phyloP scores from a whole-genome alignment of 2,113 vertebrate genomes.

The Paedocypris sp. region DNA sequence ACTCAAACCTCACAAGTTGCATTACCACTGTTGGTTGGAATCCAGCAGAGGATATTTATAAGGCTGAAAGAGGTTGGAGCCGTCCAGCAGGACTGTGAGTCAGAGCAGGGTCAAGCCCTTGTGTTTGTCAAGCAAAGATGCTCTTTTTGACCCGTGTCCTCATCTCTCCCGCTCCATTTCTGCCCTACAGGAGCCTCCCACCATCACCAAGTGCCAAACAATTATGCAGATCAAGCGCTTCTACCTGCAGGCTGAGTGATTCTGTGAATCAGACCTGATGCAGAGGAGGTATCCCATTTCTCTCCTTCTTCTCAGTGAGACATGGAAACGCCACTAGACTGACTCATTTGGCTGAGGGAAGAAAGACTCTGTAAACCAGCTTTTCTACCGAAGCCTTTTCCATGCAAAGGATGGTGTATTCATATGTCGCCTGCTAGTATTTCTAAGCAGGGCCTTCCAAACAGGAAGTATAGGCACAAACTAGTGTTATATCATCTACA shows the following conservation, averaged over 20 bases:
- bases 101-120: not conserved
- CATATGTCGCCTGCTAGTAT: no score
- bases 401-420: no score
- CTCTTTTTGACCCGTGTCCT: not conserved
- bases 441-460: no score
- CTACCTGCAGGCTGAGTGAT: not conserved
- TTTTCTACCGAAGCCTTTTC: no score
- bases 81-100: not conserved
- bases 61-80: no score
- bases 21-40: not conserved
- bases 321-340: not conserved
- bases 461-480: no score
- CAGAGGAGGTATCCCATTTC: slow-evolving; percentile 5
- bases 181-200: not conserved
- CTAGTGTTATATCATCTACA: no score
- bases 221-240: slow-evolving; percentile 20
- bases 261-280: not conserved
- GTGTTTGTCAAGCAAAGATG: not conserved
- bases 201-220: slow-evolving; percentile 1
- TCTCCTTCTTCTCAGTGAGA: not conserved
- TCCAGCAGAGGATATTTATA: not conserved
- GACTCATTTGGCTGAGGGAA: not conserved
- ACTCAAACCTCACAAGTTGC: no score
- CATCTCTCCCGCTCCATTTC: slow-evolving; percentile 3
- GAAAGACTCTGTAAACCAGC: not conserved